phyloP scores from a whole-genome alignment of 35 echinoderm and acorn worm species.

The Ptychodera flava region DNA sequence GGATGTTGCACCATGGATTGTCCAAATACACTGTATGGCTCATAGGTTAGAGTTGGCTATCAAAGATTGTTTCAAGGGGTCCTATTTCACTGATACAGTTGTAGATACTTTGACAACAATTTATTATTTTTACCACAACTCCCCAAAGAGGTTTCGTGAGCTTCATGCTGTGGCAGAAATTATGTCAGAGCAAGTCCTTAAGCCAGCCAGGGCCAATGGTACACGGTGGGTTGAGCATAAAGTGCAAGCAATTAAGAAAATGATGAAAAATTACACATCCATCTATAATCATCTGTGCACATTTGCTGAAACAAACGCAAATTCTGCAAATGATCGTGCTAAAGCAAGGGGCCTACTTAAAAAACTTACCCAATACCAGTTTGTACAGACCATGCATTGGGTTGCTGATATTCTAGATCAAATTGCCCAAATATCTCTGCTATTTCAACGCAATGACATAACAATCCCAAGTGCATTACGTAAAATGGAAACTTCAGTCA shows the following conservation, averaged over 20 bases:
- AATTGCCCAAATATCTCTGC: no score
- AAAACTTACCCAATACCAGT: no score
- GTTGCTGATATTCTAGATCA: no score
- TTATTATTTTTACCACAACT: slow-evolving; percentile 3
- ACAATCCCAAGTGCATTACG: no score
- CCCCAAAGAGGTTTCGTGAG: neutral
- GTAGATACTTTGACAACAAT: neutral
- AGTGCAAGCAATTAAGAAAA: neutral
- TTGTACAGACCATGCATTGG: no score
- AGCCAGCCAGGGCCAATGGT: slow-evolving; percentile 44
- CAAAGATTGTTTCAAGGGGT: neutral
- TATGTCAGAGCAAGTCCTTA: slow-evolving; percentile 46
- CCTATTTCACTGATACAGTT: neutral
- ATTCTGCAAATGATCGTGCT: no score
- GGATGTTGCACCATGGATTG: neutral
- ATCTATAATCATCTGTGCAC: slow-evolving; percentile 17
- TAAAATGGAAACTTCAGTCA: no score
- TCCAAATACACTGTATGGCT: neutral
- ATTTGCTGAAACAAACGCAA: no score
- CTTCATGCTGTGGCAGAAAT: neutral
- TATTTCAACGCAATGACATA: no score
- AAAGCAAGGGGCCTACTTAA: no score
- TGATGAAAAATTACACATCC: neutral
- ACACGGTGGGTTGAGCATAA: slow-evolving; percentile 59
- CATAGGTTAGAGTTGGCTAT: neutral